phyloP scores from a whole-genome alignment of 2,113 vertebrate species.

The Platanista minor region DNA sequence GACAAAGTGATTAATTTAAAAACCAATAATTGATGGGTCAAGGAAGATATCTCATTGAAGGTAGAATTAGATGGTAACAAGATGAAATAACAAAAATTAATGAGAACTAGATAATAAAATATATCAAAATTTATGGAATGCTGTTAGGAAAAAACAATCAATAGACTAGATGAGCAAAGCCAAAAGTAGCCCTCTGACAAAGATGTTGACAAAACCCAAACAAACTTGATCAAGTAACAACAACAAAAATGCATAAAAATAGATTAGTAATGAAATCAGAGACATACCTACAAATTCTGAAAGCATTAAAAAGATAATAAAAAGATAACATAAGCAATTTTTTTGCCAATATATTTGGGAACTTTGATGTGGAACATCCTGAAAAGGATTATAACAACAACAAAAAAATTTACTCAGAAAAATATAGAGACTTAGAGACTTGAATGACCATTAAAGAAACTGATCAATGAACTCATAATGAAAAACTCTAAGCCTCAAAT shows the following conservation, averaged over 20 bases:
- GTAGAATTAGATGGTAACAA: neutral
- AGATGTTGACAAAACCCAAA: neutral
- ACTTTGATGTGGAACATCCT: neutral
- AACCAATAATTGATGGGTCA: neutral
- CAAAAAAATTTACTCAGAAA: neutral
- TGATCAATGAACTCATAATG: neutral
- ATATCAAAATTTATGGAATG: neutral
- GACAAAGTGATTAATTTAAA: neutral
- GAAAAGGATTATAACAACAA: neutral
- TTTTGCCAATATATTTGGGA: neutral
- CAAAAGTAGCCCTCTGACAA: neutral
- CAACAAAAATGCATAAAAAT: neutral
- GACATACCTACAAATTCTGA: neutral
- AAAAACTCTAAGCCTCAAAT: neutral
- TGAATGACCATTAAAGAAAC: neutral
- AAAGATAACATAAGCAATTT: neutral
- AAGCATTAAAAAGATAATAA: neutral
- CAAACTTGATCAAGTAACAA: neutral
- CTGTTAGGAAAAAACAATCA: neutral
- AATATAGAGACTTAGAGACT: neutral
- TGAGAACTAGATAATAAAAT: neutral
- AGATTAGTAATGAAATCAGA: neutral
- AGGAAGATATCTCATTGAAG: neutral
- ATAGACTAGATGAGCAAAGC: neutral
- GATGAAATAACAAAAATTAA: neutral